Evolutionary conservation across 2,113 vertebrate species (phyloP).

Genomic region (Petrocephalus microphthalmus): DNA sequence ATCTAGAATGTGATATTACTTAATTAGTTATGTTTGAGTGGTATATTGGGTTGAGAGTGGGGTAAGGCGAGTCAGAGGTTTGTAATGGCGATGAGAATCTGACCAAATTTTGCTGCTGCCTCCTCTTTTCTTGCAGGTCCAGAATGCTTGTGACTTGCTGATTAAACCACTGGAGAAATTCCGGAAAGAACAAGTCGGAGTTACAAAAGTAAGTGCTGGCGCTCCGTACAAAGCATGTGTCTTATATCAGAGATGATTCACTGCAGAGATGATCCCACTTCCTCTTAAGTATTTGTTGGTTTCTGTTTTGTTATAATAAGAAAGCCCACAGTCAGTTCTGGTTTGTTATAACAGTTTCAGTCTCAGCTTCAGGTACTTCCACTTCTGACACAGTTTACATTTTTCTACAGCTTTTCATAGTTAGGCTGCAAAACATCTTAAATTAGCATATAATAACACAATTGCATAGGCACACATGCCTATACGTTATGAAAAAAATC

Average conservation of each 20-base stretch:
- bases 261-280: not conserved
- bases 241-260: not conserved
- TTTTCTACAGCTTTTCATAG: too few relatives aligned
- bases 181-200: conserved; percentile 88
- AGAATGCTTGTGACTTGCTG: conserved; percentile 88
- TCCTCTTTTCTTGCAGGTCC: conserved; percentile 65
- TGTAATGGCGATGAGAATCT: not conserved
- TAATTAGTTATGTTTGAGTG: not conserved
- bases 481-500: too few relatives aligned
- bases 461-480: too few relatives aligned
- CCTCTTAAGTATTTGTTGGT: not conserved
- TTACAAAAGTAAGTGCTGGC: conserved; percentile 77
- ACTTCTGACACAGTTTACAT: not conserved
- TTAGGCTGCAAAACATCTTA: too few relatives aligned
- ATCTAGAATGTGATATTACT: not conserved
- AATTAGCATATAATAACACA: too few relatives aligned
- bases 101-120: not conserved
- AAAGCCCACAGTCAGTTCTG: too few relatives aligned
- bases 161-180: conserved; percentile 95
- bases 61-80: not conserved
- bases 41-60: not conserved
- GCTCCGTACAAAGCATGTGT: not conserved
- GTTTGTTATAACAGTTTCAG: not conserved
- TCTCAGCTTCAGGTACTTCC: not conserved
- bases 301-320: not conserved